Conservation (phyloP, 2,797 vertebrate species). For the Alauda arvensis region DNA sequence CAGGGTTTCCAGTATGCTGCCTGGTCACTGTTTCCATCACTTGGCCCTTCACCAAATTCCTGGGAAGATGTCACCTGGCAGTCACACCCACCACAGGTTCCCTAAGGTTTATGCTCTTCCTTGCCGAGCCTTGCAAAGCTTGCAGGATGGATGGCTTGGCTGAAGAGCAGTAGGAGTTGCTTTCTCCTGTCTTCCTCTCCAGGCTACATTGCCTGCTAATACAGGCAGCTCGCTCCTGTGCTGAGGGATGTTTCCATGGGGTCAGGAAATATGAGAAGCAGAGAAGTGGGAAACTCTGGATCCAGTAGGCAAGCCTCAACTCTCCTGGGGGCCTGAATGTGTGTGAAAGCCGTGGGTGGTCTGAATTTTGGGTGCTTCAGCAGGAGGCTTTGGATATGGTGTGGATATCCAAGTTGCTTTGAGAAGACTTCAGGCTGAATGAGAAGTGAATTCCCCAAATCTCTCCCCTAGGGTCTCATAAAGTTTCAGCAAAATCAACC, state of each 20-base stretch:
- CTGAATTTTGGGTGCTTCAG: conserved; percentile 11
- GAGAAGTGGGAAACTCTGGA: background rate
- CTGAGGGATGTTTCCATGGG: background rate
- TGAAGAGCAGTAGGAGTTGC: background rate
- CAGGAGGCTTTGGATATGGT: background rate
- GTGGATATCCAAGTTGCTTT: background rate
- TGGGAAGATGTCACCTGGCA: background rate
- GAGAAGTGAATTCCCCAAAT: conserved; percentile 23
- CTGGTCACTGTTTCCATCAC: background rate
- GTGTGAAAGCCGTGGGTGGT: background rate
- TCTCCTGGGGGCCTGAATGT: background rate
- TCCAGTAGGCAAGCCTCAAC: background rate
- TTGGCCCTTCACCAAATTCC: background rate
- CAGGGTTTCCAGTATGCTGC: background rate
- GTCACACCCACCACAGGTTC: background rate
- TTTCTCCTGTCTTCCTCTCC: background rate
- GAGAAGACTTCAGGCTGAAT: background rate
- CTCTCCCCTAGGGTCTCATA: background rate
- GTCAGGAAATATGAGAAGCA: background rate
- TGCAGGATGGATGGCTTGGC: background rate
- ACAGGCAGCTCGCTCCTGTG: background rate
- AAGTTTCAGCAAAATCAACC: background rate
- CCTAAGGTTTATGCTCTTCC: background rate
- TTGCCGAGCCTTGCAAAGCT: background rate
- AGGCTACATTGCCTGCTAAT: background rate